Base-by-base conservation (phyloP, 2,797 vertebrate genomes). In the Scomberomorus guttatus region DNA sequence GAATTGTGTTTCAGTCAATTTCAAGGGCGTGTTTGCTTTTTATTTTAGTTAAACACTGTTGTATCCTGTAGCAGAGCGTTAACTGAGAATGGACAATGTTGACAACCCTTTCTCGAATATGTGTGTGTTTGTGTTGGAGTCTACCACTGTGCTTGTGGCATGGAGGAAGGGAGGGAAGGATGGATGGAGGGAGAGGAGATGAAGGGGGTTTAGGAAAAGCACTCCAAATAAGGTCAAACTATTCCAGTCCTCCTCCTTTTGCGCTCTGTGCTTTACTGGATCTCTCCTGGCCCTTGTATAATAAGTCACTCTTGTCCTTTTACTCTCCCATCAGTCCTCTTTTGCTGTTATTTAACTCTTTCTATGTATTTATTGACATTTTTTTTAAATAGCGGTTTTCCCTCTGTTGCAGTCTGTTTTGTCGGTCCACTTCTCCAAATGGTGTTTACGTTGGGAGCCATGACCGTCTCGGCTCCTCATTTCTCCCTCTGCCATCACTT, bases 201-300 rank as follows among this genome's bases (percentile, higher is more conserved):
- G 79, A 62, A 57, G 51, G 59, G 50, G 55, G 82, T 86, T 92
- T 85, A 86, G 87, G 89, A 88, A 87, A 93, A 82, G 73, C 79
- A 29, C 72, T 94, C 95, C 95, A 95, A 95, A 96, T 95, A 95
- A 92, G 94, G 95, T 94, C 90, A 95, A 95, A 95, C 84, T 93
- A 94, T 95, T 95, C 90, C 88, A 91, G 75, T 62, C 60, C 13
- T 85, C 72, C 66, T 76, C 46, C 66, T 74, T 66, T 70, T 67
- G 55, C 83, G 55, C 67, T 48, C 46, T 39, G 14, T 55, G 48
- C 46, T 50, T 25, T 27, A 27, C 54, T 72, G 57, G 67, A 63
- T 69, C 39, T 77, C 55, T 64, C 56, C 74, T 70, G 59, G 56
- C 46, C 54, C 24, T 75, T 6, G 2, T 67, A 13, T 17, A 69